Evolutionary conservation across 2,113 vertebrate species (phyloP), one percentile per base, ranked within the genome.

Genomic region (Bufo bufo): DNA sequence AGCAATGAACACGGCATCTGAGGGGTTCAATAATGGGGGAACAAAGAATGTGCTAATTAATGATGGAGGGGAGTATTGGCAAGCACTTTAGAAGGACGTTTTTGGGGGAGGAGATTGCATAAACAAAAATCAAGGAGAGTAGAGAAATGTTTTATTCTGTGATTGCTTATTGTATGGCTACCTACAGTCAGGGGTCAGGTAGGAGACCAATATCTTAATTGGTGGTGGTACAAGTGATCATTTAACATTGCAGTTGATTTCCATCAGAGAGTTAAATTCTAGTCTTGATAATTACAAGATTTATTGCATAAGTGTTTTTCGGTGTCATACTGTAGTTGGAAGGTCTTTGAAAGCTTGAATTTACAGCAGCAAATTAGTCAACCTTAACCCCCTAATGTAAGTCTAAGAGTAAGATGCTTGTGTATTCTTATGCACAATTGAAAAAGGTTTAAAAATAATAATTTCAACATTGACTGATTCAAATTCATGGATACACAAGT

Each of bases 341-440:
- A 71, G 45, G 23, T 14, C 12, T 56, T 79, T 79, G 10, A 79
- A 3, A 56, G 77, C 45, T 77, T 45, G 16, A 52, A 33, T 56
- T 5, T 23, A 54, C 20, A 23, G 13, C n/a, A 58, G 23, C 12
- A 14, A 33, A 58, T 58, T 74, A 23, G 20, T 80, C 33, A 47
- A 83, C 45, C 50, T 66, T 66, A 11, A 83, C 47, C 81, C 50
- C 47, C 7, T 23, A 66, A n/a, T 83, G 63, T 50, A 66, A 83
- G 33, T 11, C 6, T 12, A 50, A 66, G 11, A 16, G 19, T 50
- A 23, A 59, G 23, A 58, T 16, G 54, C 17, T 59, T 66, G 13
- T 83, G 3, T 83, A 49, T 20, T 65, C 7, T 65, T 16, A 11
- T 20, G 49, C 17, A 45, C 59, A 20, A 19, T 82, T 49, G 8